Conservation (phyloP, 2,888 invertebrate species). For the Drosophila percnosoma region DNA sequence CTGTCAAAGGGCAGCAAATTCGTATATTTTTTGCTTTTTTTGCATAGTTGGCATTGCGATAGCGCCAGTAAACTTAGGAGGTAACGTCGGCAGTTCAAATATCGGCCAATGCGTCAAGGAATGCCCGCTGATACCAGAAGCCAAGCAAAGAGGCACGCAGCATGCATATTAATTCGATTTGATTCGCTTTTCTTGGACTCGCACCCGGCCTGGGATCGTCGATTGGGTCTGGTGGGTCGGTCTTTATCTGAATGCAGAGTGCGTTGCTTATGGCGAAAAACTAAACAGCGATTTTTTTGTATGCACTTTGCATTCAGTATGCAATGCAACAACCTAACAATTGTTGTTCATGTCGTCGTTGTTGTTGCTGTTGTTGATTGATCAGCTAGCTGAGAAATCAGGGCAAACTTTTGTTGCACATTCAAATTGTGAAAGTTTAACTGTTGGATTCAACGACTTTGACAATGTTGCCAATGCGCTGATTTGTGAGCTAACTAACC, state of each 20-base stretch:
- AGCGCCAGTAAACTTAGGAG: conserved; percentile 55
- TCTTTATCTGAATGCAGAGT: conserved; percentile 68
- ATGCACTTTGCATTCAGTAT: conserved; percentile 36
- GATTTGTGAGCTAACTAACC: conserved; percentile 51
- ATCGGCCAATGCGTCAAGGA: conserved; percentile 78
- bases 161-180: conserved; percentile 67
- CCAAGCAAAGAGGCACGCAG: conserved; percentile 51
- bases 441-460: conserved; percentile 28
- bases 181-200: conserved; percentile 29
- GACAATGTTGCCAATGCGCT: conserved; percentile 52
- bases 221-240: conserved; percentile 20
- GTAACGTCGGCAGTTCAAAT: conserved; percentile 57
- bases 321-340: conserved; percentile 48
- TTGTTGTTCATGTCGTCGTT: conserved; percentile 30
- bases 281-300: conserved; percentile 34
- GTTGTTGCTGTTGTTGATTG: conserved; percentile 48
- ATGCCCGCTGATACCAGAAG: conserved; percentile 45
- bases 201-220: conserved; percentile 31
- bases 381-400: conserved; percentile 67
- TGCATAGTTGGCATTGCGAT: conserved; percentile 67
- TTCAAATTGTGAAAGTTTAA: conserved; percentile 72
- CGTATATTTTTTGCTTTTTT: conserved; percentile 5
- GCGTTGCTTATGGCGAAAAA: conserved; percentile 67
- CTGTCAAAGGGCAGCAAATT: conserved; percentile 60
- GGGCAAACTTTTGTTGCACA: conserved; percentile 66